Percentiles rank a stretch among this genome's conserved stretches.
Conservation (phyloP, 2,888 invertebrate species). For the Eristalinus sepulchralis region DNA sequence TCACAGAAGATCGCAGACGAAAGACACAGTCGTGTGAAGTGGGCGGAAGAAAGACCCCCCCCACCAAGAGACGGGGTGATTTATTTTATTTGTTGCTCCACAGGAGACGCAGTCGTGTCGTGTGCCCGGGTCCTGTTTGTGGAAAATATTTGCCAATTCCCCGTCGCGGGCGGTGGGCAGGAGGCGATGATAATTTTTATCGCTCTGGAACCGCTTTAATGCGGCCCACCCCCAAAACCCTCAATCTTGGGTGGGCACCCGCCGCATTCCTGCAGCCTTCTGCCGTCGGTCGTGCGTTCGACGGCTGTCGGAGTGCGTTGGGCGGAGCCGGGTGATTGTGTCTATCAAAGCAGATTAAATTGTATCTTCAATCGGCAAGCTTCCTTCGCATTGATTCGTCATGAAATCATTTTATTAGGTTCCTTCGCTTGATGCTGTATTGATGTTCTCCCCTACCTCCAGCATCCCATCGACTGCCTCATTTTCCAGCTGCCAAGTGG, state of each 20-base stretch:
- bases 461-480: not conserved
- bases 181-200: conserved; percentile 60
- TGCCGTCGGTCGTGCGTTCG: not conserved
- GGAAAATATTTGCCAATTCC: conserved; percentile 35
- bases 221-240: not conserved
- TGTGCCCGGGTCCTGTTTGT: conserved; percentile 25
- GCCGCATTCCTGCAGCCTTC: conserved; percentile 7
- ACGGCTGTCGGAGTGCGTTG: not conserved
- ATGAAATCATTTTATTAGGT: conserved; percentile 48
- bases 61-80: conserved; percentile 22
- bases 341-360: conserved; percentile 31
- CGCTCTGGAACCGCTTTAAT: conserved; percentile 31
- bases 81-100: conserved; percentile 69
- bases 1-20: not conserved
- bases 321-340: not conserved
- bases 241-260: not conserved
- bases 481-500: not conserved
- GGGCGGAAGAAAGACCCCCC: conserved; percentile 6
- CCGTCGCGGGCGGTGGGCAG: not conserved
- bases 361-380: conserved; percentile 11
- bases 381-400: conserved; percentile 42
- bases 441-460: conserved; percentile 14
- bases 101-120: not conserved
- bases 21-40: conserved; percentile 50
- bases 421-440: conserved; percentile 22